A percentile compares a stretch with the other conserved stretches of the same genome.
These are phyloP conservation scores for Physocephala rufipes DNA, from an alignment of 2,888 invertebrate genomes.

Conservation along the genomic window DNA sequence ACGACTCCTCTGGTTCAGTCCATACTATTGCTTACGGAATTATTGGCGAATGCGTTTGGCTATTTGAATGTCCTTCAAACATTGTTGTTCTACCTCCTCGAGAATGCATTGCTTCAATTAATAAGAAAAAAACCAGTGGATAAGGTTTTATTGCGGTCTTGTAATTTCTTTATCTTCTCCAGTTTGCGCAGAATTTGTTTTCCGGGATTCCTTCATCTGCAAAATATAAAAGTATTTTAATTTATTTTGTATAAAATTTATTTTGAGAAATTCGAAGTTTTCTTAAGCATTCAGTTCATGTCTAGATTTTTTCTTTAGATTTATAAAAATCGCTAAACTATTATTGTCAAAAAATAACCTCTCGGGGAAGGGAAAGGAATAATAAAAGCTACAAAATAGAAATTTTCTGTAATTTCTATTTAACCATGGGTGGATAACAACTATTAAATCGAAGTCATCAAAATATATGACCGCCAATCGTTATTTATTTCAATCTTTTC, in stretches of 20 bases:
- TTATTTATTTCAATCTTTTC: neutral
- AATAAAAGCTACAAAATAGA: no score
- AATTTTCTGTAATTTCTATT: no score
- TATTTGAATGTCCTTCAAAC: constrained; percentile 19
- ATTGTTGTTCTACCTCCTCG: neutral
- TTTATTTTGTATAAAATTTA: neutral
- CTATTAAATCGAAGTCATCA: no score
- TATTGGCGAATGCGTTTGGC: neutral
- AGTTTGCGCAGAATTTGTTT: neutral
- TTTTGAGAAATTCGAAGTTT: neutral
- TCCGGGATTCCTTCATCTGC: constrained; percentile 26
- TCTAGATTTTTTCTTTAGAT: no score
- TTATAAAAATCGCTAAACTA: no score
- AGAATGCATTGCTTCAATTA: constrained; percentile 18
- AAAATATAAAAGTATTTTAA: constrained; percentile 16
- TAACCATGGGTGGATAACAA: no score
- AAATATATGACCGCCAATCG: no score
- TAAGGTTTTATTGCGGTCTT: neutral
- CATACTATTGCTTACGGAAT: no score
- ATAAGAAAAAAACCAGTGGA: neutral
- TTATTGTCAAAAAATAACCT: no score
- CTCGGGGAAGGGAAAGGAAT: no score
- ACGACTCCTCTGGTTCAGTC: neutral
- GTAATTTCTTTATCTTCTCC: constrained; percentile 5
- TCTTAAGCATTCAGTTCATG: neutral